Evolutionary conservation across 1,140 invertebrate species (phyloP).

Genomic region (Trypoxylus dichotomus): DNA sequence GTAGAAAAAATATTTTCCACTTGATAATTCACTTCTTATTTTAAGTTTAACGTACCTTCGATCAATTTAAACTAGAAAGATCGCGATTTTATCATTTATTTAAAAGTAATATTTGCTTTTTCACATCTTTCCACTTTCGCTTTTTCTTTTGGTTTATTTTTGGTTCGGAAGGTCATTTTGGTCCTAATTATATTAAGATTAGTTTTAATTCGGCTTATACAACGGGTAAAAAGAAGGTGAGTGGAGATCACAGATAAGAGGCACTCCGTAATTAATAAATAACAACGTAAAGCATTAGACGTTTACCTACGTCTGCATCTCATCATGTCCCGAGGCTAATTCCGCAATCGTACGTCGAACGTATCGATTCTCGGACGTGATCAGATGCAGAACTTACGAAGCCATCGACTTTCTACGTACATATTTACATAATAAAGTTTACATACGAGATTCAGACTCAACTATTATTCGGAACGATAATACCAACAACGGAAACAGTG

Average conservation of each 20-base stretch:
- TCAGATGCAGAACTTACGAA: neutral
- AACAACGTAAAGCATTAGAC: constrained; percentile 1
- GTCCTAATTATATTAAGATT: constrained; percentile 18
- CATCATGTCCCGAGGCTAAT: neutral
- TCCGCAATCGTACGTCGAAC: too few relatives aligned
- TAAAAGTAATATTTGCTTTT: too few relatives aligned
- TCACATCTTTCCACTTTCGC: too few relatives aligned
- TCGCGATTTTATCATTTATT: too few relatives aligned
- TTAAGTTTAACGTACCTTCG: too few relatives aligned
- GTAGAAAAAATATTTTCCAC: too few relatives aligned
- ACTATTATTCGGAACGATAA: neutral
- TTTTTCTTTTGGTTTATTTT: neutral
- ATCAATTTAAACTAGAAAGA: too few relatives aligned
- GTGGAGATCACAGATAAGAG: constrained; percentile 41
- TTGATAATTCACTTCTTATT: too few relatives aligned
- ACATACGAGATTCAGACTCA: neutral
- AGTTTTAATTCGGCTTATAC: constrained; percentile 20
- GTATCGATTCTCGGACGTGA: neutral
- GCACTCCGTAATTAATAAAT: constrained; percentile 35
- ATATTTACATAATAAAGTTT: constrained; percentile 15
- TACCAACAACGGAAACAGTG: neutral
- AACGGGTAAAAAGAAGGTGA: constrained; percentile 9
- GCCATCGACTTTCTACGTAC: neutral
- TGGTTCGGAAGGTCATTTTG: constrained; percentile 19
- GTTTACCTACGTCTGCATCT: neutral